These are phyloP conservation scores for Formica selysi DNA, from an alignment of 1,140 invertebrate genomes.

Conservation along the genomic window DNA sequence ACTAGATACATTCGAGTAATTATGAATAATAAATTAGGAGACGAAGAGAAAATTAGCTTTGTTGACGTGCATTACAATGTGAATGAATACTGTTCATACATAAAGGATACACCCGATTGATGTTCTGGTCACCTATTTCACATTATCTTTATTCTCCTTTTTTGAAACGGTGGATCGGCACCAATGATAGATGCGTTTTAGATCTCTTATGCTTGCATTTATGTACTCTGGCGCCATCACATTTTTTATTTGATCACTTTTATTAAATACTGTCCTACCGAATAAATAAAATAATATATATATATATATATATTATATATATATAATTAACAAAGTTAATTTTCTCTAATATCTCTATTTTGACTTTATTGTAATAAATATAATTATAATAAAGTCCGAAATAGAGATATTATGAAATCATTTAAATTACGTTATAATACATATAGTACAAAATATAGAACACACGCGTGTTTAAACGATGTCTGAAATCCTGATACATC, in stretches of 20 bases:
- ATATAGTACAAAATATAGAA: not conserved
- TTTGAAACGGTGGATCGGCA: conserved; percentile 23
- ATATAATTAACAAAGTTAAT: too few relatives aligned
- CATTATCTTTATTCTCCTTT: not conserved
- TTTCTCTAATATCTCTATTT: too few relatives aligned
- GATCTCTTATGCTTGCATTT: not conserved
- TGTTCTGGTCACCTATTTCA: conserved; percentile 53
- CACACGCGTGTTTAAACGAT: not conserved
- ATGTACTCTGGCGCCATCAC: not conserved
- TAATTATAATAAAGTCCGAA: not conserved
- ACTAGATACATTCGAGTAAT: conserved; percentile 49
- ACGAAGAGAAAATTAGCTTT: conserved; percentile 71
- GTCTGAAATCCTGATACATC: not conserved
- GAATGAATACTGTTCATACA: conserved; percentile 30
- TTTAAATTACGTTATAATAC: not conserved
- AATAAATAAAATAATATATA: too few relatives aligned
- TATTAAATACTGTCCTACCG: not conserved
- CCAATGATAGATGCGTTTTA: not conserved
- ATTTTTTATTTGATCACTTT: not conserved
- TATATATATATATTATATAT: too few relatives aligned
- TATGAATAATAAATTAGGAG: conserved; percentile 47
- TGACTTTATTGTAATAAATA: too few relatives aligned
- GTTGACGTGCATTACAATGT: conserved; percentile 63
- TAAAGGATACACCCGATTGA: conserved; percentile 2
- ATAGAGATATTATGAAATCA: not conserved